phyloP scores from a whole-genome alignment of 1,140 invertebrate species.

The Spodoptera litura region DNA sequence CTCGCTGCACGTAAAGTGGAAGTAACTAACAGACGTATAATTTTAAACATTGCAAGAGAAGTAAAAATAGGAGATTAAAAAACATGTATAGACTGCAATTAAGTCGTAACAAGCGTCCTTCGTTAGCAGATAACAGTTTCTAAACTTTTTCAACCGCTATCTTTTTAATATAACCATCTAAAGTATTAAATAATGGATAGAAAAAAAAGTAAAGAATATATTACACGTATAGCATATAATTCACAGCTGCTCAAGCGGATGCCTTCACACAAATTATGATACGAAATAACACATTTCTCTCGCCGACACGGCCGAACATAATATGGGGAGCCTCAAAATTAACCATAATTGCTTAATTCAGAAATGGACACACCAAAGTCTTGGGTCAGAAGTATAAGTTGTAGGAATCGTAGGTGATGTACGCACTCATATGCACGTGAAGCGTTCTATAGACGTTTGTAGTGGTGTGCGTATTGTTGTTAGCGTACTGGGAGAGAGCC shows the following conservation, averaged over 20 bases:
- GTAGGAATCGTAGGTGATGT: constrained; percentile 17
- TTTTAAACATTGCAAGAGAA: constrained; percentile 4
- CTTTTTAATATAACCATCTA: constrained; percentile 43
- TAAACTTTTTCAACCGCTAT: constrained; percentile 1
- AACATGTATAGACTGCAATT: constrained; percentile 26
- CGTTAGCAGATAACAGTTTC: constrained; percentile 32
- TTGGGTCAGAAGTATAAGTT: constrained; percentile 71
- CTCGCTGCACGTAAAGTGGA: constrained; percentile 8
- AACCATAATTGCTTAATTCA: constrained; percentile 85
- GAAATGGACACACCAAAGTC: constrained; percentile 67
- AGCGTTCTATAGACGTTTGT: not conserved
- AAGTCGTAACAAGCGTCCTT: constrained; percentile 28
- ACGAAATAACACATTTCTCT: constrained; percentile 83
- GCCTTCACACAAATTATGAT: constrained; percentile 84
- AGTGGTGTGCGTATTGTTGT: constrained; percentile 32
- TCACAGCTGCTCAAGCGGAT: constrained; percentile 82
- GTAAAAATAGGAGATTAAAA: constrained; percentile 5
- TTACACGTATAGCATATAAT: constrained; percentile 71
- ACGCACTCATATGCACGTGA: not conserved
- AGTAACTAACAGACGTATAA: constrained; percentile 21
- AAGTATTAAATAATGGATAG: constrained; percentile 35
- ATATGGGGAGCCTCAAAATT: constrained; percentile 81
- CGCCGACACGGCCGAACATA: constrained; percentile 71
- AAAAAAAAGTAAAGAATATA: constrained; percentile 68
- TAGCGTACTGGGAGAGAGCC: constrained; percentile 2